Evolutionary conservation across 2,797 vertebrate species (phyloP), one percentile per base, ranked within the genome.

Genomic region (Gadopsis bispinosus): DNA sequence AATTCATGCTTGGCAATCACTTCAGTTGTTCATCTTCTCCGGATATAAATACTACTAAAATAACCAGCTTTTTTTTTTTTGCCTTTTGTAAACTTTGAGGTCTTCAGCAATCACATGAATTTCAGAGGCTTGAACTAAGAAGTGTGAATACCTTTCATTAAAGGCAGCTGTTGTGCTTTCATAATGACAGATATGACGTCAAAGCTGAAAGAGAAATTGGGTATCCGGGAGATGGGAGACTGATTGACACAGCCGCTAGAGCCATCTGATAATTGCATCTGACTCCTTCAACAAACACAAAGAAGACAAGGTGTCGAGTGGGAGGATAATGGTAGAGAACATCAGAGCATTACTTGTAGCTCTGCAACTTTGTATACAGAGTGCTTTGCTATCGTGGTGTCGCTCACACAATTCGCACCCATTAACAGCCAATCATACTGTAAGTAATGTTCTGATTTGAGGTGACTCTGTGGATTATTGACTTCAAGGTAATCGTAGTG

Each of bases 271-370:
- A 92, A 92, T 89, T 91, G 78, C 73, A 58, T 79, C 77, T 83
- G 89, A 84, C 85, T 87, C 77, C 68, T 74, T 88, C 55, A 61
- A 74, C 84, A 81, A 87, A 86, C 79, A 91, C 80, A 89, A 80
- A 85, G 77, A 79, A 45, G 85, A 90, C 63, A 77, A 77, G 74
- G 76, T 80, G 77, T 70, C 1, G 58, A 80, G 84, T 78, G 75
- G 86, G 79, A 85, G 76, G 77, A 91, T 86, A 89, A 92, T 88
- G 33, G 85, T 20, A 58, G 61, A 62, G 56, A 70, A 86, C 86
- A 87, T 90, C 78, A 83, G 77, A 89, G 89, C 79, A 79, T 88
- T 85, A 79, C 75, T 54, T 72, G 77, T 60, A 65, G 72, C 54
- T 73, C 55, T 77, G 77, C 59, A 76, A 82, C 83, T 70, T 65